A percentile compares a stretch with the other conserved stretches of the same genome.
phyloP scores from a whole-genome alignment of 2,797 vertebrate species.

The Carcharodon carcharias region DNA sequence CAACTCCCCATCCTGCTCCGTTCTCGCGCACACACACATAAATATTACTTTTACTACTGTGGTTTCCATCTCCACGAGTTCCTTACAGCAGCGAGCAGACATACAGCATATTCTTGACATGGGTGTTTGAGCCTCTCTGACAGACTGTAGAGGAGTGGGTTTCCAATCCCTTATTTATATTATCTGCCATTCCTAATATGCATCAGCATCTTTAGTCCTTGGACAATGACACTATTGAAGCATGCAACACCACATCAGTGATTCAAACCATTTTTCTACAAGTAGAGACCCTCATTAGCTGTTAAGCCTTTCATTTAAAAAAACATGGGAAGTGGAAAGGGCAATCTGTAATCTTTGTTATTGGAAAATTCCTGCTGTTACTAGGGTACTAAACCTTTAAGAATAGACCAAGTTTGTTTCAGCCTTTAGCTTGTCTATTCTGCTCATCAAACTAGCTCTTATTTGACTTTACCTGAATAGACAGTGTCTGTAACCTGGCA shows the following conservation, averaged over 20 bases:
- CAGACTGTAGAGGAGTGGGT: neutral
- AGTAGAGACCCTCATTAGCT: neutral
- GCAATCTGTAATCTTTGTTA: neutral
- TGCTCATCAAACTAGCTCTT: neutral
- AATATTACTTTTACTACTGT: neutral
- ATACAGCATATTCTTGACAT: neutral
- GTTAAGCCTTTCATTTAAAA: neutral
- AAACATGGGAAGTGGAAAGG: neutral
- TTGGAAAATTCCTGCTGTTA: neutral
- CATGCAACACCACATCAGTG: neutral
- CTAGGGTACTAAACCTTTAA: neutral
- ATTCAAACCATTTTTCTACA: neutral
- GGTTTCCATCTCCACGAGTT: neutral
- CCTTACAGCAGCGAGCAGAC: neutral
- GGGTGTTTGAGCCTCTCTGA: neutral
- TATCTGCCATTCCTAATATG: neutral
- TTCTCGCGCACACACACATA: neutral
- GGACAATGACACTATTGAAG: neutral
- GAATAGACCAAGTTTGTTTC: neutral
- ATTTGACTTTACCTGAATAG: neutral
- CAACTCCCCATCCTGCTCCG: neutral
- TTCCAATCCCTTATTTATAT: slow-evolving; percentile 23
- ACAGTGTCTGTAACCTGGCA: neutral
- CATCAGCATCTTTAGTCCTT: neutral
- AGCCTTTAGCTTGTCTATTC: neutral